Evolutionary conservation across 2,113 vertebrate genomes (phyloP).

Genomic region (Stictonetta naevosa): DNA sequence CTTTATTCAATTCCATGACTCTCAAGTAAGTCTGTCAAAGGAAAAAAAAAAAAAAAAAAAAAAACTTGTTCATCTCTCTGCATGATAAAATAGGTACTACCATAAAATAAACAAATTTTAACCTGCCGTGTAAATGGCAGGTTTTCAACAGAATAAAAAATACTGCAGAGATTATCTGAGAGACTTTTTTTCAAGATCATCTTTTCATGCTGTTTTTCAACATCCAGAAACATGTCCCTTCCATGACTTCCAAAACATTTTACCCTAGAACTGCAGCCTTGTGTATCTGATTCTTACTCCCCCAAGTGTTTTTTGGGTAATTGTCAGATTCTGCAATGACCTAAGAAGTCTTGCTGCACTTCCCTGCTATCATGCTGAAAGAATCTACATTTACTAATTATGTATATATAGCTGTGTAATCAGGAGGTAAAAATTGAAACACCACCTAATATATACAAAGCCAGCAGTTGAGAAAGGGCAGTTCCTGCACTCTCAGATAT

Average conservation of each 20-base stretch:
- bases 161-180: neutral
- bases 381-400: neutral
- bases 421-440: neutral
- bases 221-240: neutral
- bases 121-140: neutral
- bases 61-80: neutral
- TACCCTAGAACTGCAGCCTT: neutral
- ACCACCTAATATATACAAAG: neutral
- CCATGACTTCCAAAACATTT: neutral
- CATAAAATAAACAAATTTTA: neutral
- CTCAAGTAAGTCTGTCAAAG: neutral
- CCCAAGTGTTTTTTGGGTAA: neutral
- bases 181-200: neutral
- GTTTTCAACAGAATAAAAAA: neutral
- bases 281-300: neutral
- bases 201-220: neutral
- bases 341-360: neutral
- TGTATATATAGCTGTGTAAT: neutral
- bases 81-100: neutral
- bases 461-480: conserved; percentile 17
- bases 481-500: neutral
- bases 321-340: neutral
- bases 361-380: neutral
- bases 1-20: neutral
- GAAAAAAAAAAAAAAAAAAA: neutral